Evolutionary conservation across 2,113 vertebrate genomes (phyloP).

Genomic region (Pseudolaguvia tuberculata): DNA sequence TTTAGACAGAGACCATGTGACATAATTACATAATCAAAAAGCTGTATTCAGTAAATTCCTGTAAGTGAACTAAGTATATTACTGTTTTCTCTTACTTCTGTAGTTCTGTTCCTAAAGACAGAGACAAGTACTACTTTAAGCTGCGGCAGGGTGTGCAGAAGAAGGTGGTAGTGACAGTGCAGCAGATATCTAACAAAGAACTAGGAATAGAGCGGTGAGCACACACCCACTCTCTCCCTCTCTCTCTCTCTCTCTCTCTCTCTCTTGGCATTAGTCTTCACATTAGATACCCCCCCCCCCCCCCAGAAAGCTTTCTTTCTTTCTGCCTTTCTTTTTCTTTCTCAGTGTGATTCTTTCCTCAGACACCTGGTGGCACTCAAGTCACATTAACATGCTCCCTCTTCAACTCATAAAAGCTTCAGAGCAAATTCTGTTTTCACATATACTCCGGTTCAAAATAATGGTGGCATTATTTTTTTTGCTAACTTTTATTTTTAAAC

Average conservation of each 20-base stretch:
- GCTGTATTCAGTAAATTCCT: neutral
- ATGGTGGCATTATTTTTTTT: too few relatives aligned
- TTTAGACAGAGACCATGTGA: neutral
- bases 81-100: neutral
- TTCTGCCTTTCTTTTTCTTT: neutral
- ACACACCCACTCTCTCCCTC: neutral
- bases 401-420: neutral
- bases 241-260: neutral
- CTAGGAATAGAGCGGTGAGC: constrained; percentile 90
- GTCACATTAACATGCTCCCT: neutral
- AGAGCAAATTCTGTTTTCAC: neutral
- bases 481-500: neutral
- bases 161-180: constrained; percentile 88
- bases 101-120: constrained; percentile 94
- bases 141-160: constrained; percentile 91
- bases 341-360: constrained; percentile 5
- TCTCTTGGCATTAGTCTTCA: too few relatives aligned
- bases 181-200: constrained; percentile 92
- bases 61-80: neutral
- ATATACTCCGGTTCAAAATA: too few relatives aligned
- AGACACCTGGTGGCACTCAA: constrained; percentile 43
- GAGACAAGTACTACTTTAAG: constrained; percentile 97
- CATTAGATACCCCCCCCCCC: neutral
- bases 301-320: neutral
- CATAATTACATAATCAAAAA: neutral